phyloP scores from a whole-genome alignment of 2,797 vertebrate genomes.

The Sebastes ruberrimus region DNA sequence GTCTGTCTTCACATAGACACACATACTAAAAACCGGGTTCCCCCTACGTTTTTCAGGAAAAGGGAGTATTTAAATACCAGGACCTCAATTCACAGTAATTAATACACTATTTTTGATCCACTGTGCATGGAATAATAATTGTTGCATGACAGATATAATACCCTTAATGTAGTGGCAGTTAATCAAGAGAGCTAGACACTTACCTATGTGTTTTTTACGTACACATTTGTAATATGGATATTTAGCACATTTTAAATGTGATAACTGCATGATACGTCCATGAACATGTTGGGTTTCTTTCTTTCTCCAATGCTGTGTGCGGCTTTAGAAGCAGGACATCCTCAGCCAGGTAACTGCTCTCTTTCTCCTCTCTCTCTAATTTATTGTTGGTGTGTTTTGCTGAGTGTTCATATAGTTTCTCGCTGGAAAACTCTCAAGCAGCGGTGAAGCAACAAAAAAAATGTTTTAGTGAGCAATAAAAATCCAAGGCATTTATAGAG shows the following conservation, averaged over 20 bases:
- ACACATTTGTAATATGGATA: not conserved
- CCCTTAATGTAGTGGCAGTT: not conserved
- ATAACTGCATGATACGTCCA: not conserved
- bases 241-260: not conserved
- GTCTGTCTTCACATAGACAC: not conserved
- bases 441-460: not conserved
- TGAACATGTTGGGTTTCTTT: slow-evolving; percentile 30
- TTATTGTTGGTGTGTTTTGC: not conserved
- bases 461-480: not conserved
- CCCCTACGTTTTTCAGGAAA: not conserved
- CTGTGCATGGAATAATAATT: not conserved
- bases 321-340: slow-evolving; percentile 90
- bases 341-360: slow-evolving; percentile 89
- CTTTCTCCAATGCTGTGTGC: slow-evolving; percentile 67
- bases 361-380: not conserved
- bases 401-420: not conserved
- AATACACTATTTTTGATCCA: not conserved
- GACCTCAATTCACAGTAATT: not conserved
- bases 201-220: not conserved
- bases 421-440: not conserved
- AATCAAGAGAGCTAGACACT: not conserved
- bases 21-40: not conserved
- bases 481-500: not conserved
- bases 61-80: not conserved
- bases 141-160: not conserved